These are phyloP conservation scores for Paratrypauchen microcephalus DNA, from an alignment of 2,797 vertebrate species.

Conservation along the genomic window DNA sequence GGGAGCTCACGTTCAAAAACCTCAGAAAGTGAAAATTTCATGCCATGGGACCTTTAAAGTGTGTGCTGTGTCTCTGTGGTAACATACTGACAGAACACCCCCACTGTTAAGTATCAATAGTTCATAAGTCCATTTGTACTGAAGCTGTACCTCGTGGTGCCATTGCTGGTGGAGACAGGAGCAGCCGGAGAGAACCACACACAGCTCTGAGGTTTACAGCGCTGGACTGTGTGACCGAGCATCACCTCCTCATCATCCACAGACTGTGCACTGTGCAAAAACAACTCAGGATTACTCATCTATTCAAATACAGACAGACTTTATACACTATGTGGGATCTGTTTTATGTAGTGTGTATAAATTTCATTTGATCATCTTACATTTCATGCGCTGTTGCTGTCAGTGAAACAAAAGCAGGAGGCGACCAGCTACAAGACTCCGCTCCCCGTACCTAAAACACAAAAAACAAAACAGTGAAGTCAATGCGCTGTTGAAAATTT, in stretches of 20 bases:
- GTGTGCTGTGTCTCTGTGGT: too few relatives aligned
- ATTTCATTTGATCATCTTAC: slow-evolving; percentile 44
- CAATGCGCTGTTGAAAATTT: neutral
- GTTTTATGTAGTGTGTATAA: neutral
- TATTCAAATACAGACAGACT: neutral
- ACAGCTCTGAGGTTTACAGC: slow-evolving; percentile 78
- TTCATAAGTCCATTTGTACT: neutral
- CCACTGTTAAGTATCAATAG: neutral
- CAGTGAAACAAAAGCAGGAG: slow-evolving; percentile 47
- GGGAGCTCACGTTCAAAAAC: too few relatives aligned
- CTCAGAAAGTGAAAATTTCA: too few relatives aligned
- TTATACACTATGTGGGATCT: too few relatives aligned
- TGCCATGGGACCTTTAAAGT: too few relatives aligned
- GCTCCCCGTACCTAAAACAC: slow-evolving; percentile 63
- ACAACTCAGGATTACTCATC: neutral
- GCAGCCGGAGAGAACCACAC: slow-evolving; percentile 78
- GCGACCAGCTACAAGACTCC: slow-evolving; percentile 65
- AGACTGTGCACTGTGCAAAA: slow-evolving; percentile 79
- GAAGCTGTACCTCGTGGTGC: slow-evolving; percentile 74
- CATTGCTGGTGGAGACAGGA: slow-evolving; percentile 60
- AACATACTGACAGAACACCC: too few relatives aligned
- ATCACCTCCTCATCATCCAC: slow-evolving; percentile 75
- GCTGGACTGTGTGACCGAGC: slow-evolving; percentile 72
- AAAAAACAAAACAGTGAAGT: neutral
- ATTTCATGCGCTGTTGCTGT: slow-evolving; percentile 58